A percentile compares a stretch with the other conserved stretches of the same genome.
Conservation (phyloP, 2,797 vertebrate genomes). For the Myotis pilosus region DNA sequence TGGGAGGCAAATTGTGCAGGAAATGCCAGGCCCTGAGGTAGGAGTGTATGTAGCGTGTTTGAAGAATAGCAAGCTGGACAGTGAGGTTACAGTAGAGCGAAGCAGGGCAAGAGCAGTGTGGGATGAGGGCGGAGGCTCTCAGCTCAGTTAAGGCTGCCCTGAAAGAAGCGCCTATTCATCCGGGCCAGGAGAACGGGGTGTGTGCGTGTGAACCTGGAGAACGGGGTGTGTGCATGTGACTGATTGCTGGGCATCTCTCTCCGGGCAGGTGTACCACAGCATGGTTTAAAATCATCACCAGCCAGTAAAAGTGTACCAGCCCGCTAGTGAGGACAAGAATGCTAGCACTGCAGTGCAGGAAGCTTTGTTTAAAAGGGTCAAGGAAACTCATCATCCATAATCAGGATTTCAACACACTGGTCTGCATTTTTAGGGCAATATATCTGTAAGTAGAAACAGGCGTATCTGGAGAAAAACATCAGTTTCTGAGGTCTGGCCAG, state of each 20-base stretch:
- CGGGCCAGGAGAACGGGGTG: background rate
- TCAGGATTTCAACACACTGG: constrained; percentile 52
- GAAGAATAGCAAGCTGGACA: background rate
- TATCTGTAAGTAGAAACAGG: constrained; percentile 58
- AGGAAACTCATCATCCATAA: constrained; percentile 22
- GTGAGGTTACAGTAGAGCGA: background rate
- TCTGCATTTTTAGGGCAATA: constrained; percentile 57
- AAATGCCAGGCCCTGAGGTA: background rate
- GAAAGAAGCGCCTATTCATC: background rate
- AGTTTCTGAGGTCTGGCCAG: constrained; percentile 60
- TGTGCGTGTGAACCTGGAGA: background rate
- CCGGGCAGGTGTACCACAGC: background rate
- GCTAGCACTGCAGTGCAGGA: background rate
- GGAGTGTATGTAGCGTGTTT: fast-evolving
- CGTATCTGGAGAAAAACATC: constrained; percentile 52
- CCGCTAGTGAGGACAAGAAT: background rate
- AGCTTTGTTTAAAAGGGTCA: constrained; percentile 49
- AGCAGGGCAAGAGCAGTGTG: background rate
- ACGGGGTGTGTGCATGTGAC: background rate
- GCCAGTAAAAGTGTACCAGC: background rate
- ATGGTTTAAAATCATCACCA: background rate
- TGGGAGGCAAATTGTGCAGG: background rate
- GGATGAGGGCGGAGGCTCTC: background rate
- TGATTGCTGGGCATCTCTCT: background rate
- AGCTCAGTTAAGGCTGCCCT: background rate